Evolutionary conservation across 2,113 vertebrate genomes (phyloP).

Genomic region (Microtus ochrogaster): DNA sequence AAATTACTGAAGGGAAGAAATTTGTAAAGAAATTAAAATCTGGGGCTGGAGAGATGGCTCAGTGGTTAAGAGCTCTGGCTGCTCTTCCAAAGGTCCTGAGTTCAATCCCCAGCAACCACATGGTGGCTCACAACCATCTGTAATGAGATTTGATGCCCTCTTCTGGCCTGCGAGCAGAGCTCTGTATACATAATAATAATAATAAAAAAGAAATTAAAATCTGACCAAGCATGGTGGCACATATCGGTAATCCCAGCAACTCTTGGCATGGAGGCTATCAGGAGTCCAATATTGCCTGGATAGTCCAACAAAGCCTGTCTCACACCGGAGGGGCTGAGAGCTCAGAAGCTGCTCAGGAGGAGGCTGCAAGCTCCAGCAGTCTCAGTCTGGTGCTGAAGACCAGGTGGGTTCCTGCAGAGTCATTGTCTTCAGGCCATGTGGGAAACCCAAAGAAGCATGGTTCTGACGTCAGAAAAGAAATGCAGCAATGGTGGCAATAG

Average conservation of each 20-base stretch:
- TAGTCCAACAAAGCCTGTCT: not conserved
- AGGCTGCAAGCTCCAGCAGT: not conserved
- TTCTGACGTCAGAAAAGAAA: not conserved
- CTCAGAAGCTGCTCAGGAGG: not conserved
- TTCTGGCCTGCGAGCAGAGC: too few species aligned
- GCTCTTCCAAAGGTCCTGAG: too few species aligned
- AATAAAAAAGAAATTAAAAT: slow-evolving; percentile 3
- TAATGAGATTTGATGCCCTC: too few species aligned
- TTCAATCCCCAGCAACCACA: too few species aligned
- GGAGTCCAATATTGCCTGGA: not conserved
- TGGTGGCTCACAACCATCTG: too few species aligned
- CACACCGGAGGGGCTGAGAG: not conserved
- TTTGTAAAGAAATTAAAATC: slow-evolving; percentile 25
- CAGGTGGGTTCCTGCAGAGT: not conserved
- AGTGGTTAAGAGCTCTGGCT: too few species aligned
- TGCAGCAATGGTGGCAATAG: not conserved
- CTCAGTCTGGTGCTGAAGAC: not conserved
- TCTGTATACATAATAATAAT: too few species aligned
- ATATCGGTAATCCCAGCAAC: not conserved
- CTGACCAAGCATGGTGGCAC: not conserved
- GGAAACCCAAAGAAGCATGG: not conserved
- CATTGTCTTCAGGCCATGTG: not conserved
- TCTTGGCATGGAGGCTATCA: too few species aligned
- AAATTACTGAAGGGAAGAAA: not conserved
- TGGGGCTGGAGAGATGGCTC: too few species aligned